phyloP scores from a whole-genome alignment of 1,140 invertebrate genomes.

The Apocrypta bakeri region DNA sequence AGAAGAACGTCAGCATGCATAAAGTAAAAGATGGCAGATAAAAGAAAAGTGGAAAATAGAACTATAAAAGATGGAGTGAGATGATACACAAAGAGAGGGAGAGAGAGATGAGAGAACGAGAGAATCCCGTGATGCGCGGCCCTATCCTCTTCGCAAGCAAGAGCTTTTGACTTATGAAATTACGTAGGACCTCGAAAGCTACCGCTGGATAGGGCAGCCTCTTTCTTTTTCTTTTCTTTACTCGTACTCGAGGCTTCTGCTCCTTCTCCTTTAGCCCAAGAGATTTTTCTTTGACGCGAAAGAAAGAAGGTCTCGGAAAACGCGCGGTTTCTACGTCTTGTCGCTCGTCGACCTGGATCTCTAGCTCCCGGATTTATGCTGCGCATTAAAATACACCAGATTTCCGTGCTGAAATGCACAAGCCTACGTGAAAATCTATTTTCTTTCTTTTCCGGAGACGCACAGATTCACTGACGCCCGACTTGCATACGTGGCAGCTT shows the following conservation, averaged over 20 bases:
- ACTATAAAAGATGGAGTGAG: conserved; percentile 2
- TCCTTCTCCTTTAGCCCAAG: neutral
- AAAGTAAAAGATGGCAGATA: conserved; percentile 10
- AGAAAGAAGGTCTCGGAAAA: conserved; percentile 2
- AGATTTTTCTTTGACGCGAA: conserved; percentile 13
- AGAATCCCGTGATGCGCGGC: conserved; percentile 9
- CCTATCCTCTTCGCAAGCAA: neutral
- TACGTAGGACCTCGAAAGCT: conserved; percentile 21
- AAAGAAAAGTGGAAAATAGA: neutral
- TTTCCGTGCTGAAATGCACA: neutral
- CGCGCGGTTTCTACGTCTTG: conserved; percentile 19
- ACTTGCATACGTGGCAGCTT: too few species aligned
- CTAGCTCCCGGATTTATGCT: conserved; percentile 2
- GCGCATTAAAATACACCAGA: conserved; percentile 23
- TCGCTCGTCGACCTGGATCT: conserved; percentile 28
- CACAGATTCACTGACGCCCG: too few species aligned
- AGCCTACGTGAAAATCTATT: conserved; percentile 8
- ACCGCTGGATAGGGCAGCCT: conserved; percentile 6
- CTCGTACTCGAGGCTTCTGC: neutral
- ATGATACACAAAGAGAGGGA: too few species aligned
- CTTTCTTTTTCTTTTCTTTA: neutral
- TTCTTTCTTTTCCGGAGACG: neutral
- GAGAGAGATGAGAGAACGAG: conserved; percentile 6
- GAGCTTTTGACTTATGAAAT: conserved; percentile 33
- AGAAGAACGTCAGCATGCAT: conserved; percentile 15